Conservation (phyloP, 2,797 vertebrate genomes). For the Varecia variegata region DNA sequence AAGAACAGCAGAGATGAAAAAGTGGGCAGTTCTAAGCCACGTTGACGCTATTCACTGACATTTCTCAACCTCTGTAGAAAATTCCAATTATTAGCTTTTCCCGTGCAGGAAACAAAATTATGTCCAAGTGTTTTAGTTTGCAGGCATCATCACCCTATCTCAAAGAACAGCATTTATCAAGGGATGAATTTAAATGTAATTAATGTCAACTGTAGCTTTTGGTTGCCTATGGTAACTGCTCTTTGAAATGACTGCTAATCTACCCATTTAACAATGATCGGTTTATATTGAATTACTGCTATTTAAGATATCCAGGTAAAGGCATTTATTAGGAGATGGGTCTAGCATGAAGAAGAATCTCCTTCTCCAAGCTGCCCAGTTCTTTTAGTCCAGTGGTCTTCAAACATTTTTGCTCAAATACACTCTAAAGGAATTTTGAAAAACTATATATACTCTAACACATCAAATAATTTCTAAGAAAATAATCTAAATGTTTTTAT, state of each 20-base stretch:
- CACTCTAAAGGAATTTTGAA: not conserved
- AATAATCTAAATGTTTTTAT: not conserved
- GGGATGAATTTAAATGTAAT: conserved; percentile 64
- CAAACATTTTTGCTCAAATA: not conserved
- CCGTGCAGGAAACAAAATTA: not conserved
- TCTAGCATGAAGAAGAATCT: not conserved
- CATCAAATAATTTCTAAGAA: not conserved
- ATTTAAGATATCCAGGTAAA: not conserved
- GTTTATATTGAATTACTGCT: not conserved
- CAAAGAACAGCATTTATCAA: conserved; percentile 54
- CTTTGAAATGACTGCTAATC: conserved; percentile 38
- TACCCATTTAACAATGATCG: not conserved
- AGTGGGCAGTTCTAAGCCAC: not conserved
- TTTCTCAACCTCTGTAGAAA: conserved; percentile 34
- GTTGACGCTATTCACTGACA: not conserved
- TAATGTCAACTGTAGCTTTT: conserved; percentile 49
- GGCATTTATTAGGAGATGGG: not conserved
- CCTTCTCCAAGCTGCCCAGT: not conserved
- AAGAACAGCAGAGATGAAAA: not conserved
- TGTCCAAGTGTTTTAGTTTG: conserved; percentile 47
- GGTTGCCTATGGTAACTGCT: conserved; percentile 58
- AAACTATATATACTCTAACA: not conserved
- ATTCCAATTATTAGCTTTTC: not conserved
- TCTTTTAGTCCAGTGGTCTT: not conserved
- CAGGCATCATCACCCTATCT: conserved; percentile 15